Base-by-base conservation (phyloP, 1,140 invertebrate genomes). In the Oncopeltus fasciatus region DNA sequence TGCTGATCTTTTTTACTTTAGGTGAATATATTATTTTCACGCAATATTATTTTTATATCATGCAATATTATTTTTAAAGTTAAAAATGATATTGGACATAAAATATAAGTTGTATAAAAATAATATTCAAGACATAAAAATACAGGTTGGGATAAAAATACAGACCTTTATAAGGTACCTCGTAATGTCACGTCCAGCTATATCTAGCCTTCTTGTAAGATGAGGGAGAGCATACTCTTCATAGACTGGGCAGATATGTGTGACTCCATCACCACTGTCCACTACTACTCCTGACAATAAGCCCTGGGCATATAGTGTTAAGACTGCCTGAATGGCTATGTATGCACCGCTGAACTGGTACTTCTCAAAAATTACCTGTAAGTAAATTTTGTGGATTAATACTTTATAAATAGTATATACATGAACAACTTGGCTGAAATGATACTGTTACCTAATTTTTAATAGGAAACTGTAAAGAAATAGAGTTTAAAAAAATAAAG, bases 161-260 rank as follows among this genome's bases (percentile, higher is more conserved):
- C n/a, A n/a, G 73, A 93, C 88, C 81, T 99, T 99, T 68, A 99
- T 99, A 47, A 99, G 83, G 78, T 99, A 98, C 70, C 89, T 80
- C 0, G 97, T 99, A 65, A 99, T 97, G 76, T 99, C 95, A 67
- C 97, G 76, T 20, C 97, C 97, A 49, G 97, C 97, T 72, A 99
- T 96, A 70, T 99, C 96, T 64, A 99, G 74, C 59, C 97, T 78
- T 69, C 90, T 78, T 12, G 95, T 99, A 26, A 99, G 77, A 83
- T 99, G 94, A 26, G 93, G 90, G 64, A 99, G 74, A 28, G 95
- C 89, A 74, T 87, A 98, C 67, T 97, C 95, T 73, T 99, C 95
- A 72, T 95, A 99, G 14, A 99, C 97, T 0, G 97, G 96, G 76
- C 96, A 99, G 67, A 99, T 98, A 72, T 99, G 97, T 8, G 97